A percentile compares a stretch with the other conserved stretches of the same genome.
Conservation (phyloP, 2,113 vertebrate species). For the Oceanites oceanicus region DNA sequence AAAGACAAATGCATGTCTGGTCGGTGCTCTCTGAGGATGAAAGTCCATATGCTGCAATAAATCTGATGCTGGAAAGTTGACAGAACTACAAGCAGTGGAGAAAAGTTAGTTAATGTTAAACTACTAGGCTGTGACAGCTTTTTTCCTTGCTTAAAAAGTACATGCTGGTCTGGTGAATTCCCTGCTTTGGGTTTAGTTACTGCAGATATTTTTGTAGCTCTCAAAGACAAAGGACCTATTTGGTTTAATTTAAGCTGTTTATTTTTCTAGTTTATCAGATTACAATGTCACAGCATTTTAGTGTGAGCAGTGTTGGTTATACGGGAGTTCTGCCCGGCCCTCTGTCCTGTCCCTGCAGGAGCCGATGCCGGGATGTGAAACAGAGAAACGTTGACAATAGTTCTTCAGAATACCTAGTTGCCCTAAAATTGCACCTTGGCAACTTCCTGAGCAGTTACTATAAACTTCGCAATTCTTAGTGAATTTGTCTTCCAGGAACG, state of each 20-base stretch:
- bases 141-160: neutral
- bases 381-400: neutral
- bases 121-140: neutral
- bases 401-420: neutral
- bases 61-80: neutral
- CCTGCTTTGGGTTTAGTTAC: neutral
- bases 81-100: neutral
- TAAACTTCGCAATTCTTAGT: neutral
- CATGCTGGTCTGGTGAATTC: neutral
- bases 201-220: neutral
- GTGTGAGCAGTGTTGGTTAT: neutral
- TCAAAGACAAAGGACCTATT: neutral
- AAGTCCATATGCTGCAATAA: constrained; percentile 17
- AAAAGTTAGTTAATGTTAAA: constrained; percentile 32
- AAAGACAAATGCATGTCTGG: neutral
- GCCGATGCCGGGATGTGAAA: neutral
- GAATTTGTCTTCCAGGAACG: neutral
- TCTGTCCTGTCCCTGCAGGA: accelerated
- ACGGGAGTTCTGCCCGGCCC: neutral
- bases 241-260: neutral
- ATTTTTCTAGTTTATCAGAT: neutral
- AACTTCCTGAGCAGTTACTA: neutral
- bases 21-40: neutral
- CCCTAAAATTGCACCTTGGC: neutral
- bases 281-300: neutral